Base-by-base conservation (phyloP, 2,888 invertebrate species). In the Ormyrus rosae region DNA sequence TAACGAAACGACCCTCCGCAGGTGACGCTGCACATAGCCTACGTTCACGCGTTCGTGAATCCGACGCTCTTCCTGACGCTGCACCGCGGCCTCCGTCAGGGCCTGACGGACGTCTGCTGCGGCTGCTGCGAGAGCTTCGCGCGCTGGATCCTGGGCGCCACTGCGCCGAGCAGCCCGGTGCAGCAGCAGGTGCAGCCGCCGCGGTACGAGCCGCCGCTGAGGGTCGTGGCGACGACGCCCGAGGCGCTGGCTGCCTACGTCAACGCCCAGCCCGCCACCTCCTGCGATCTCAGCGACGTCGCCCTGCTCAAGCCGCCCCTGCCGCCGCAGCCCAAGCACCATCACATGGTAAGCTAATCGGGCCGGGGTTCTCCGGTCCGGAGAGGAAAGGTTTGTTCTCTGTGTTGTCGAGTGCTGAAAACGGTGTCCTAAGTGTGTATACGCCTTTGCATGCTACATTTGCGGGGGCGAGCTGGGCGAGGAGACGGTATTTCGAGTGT, bases 1-100 rank as follows among this genome's bases (percentile, higher is more conserved):
- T 19, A 19, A 19, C 19, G 1, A 19, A 19, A 64, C 51, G 7
- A 19, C 19, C 8, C 5, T 0, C 34, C 84, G 5, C 93, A 96
- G 95, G 95, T 96, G 86, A 96, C 96, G 71, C 93, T 96, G 86
- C 96, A 96, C 93, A 96, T 96, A 91, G 96, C 96, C 84, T 96
- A 96, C 92, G 95, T 96, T 84, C 96, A 96, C 91, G 96, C 96
- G 55, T 96, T 96, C 86, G 95, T 96, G 85, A 96, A 96, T 89
- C 96, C 96, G 4, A 93, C 95, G 56, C 92, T 96, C 84, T 96
- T 96, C 91, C 93, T 96, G 90, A 94, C 95, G 70, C 92, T 96
- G 77, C 96, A 96, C 89, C 93, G 95, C 53, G 96, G 96, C 3
- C 92, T 96, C 81, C 92, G 96, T 19, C 92, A 94, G 73, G 96